A percentile compares a stretch with the other conserved stretches of the same genome.
phyloP scores from a whole-genome alignment of 1,140 invertebrate genomes.

The Monomorium pharaonis region DNA sequence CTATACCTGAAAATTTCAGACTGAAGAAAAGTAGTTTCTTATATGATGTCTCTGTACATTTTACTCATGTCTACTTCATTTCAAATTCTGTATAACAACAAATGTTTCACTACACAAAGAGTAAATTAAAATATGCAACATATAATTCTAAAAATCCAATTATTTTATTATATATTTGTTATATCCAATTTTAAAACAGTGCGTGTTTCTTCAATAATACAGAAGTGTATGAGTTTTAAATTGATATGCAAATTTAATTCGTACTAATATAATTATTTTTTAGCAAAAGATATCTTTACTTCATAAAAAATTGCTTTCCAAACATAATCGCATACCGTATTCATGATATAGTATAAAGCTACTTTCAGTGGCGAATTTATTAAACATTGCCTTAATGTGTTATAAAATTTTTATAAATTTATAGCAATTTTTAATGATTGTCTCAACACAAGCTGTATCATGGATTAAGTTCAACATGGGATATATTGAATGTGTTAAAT shows the following conservation, averaged over 20 bases:
- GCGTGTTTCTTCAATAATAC: background rate
- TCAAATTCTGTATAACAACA: background rate
- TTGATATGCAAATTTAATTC: background rate
- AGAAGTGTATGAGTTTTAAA: background rate
- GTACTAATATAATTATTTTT: constrained; percentile 3
- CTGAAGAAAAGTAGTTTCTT: background rate
- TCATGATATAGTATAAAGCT: background rate
- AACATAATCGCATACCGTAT: background rate
- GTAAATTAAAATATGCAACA: background rate
- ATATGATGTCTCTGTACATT: background rate
- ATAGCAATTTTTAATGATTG: background rate
- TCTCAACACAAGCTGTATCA: background rate
- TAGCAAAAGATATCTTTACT: background rate
- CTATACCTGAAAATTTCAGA: constrained; percentile 3
- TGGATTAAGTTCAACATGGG: constrained; percentile 2
- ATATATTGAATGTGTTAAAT: constrained; percentile 17
- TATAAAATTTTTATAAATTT: background rate
- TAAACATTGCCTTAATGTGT: background rate
- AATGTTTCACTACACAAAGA: background rate
- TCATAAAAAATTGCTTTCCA: background rate
- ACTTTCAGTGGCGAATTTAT: background rate
- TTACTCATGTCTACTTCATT: background rate
- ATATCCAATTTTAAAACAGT: background rate
- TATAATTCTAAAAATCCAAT: background rate
- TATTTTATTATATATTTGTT: background rate